Conservation (phyloP, 2,797 vertebrate genomes). For the Dromococcyx pavoninus region DNA sequence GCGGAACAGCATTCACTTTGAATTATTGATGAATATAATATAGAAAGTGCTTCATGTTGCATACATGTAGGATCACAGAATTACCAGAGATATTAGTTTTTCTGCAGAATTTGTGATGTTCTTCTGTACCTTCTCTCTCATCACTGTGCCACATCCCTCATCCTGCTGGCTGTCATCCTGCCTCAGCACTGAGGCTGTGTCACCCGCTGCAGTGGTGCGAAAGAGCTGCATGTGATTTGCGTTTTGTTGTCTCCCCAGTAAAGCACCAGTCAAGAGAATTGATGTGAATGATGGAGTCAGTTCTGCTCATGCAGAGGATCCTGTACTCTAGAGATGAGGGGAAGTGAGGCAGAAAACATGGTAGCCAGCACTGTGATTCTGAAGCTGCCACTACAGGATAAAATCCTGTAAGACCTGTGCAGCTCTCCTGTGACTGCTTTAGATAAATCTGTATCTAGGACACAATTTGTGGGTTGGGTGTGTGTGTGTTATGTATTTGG, state of each 20-base stretch:
- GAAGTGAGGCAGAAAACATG: background rate
- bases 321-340: background rate
- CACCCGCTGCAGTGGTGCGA: background rate
- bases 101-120: background rate
- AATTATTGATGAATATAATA: background rate
- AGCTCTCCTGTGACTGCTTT: background rate
- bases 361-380: background rate
- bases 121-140: background rate
- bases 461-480: background rate
- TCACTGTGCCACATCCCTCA: background rate
- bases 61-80: background rate
- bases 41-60: background rate
- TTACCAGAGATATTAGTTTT: background rate
- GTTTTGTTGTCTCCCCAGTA: background rate
- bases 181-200: background rate
- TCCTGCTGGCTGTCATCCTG: background rate
- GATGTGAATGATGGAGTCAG: background rate
- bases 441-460: background rate
- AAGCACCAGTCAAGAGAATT: background rate
- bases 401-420: background rate
- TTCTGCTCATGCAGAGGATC: background rate
- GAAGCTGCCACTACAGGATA: background rate
- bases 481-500: background rate
- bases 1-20: background rate
- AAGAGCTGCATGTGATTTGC: background rate